Conservation (phyloP, 2,113 vertebrate species). For the Progne subis region DNA sequence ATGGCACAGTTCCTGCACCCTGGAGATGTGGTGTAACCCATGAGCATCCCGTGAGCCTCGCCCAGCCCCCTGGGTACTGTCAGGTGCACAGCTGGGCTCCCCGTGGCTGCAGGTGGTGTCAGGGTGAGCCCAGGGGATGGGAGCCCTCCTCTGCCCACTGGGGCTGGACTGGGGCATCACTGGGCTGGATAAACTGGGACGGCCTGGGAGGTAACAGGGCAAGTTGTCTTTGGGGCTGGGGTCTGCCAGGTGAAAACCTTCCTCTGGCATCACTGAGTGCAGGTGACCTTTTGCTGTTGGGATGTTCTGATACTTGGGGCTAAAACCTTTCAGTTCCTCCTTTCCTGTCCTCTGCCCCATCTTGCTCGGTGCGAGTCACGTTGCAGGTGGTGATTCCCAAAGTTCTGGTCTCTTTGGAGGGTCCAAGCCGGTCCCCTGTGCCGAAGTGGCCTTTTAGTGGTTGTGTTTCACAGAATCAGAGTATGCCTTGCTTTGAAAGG, state of each 20-base stretch:
- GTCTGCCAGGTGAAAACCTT: neutral
- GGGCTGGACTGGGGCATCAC: neutral
- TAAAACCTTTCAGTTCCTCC: neutral
- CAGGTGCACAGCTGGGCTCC: neutral
- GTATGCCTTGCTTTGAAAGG: neutral
- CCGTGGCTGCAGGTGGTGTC: neutral
- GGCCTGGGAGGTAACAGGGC: neutral
- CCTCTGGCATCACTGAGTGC: rapidly evolving
- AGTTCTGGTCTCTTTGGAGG: neutral
- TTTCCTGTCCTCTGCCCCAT: neutral
- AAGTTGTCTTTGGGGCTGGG: neutral
- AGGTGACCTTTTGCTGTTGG: neutral
- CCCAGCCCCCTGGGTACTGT: neutral
- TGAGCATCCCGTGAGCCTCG: neutral
- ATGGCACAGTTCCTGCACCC: neutral
- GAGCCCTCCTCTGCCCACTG: neutral
- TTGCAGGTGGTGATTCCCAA: neutral
- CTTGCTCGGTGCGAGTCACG: rapidly evolving
- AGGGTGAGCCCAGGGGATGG: neutral
- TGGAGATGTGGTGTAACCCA: neutral
- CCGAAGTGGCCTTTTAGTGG: rapidly evolving
- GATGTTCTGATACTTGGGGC: rapidly evolving
- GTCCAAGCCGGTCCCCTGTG: rapidly evolving
- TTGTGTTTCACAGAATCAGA: neutral
- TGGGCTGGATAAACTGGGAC: neutral